Evolutionary conservation across 2,113 vertebrate genomes (phyloP).

Genomic region (Reinhardtius hippoglossoides): DNA sequence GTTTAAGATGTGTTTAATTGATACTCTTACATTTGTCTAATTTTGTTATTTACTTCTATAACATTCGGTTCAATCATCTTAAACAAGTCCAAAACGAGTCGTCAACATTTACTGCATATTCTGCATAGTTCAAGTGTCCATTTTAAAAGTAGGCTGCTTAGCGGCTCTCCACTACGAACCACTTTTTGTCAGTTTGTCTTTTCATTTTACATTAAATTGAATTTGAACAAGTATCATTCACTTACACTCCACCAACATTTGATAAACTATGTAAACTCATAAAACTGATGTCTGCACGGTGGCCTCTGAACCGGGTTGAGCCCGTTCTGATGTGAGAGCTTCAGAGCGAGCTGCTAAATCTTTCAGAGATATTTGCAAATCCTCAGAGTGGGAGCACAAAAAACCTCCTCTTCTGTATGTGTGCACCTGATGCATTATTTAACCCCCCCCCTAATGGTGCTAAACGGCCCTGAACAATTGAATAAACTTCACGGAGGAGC

Average conservation of each 20-base stretch:
- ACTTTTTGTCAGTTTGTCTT: not conserved
- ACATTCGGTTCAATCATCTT: no score
- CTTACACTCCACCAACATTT: not conserved
- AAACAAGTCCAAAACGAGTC: no score
- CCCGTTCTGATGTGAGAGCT: conserved; percentile 35
- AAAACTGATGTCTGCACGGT: not conserved
- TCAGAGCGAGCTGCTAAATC: conserved; percentile 38
- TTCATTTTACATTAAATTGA: not conserved
- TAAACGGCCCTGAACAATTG: conserved; percentile 54
- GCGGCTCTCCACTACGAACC: no score
- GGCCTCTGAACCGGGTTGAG: conserved; percentile 1
- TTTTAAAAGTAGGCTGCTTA: no score
- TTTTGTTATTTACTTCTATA: no score
- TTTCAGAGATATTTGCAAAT: conserved; percentile 59
- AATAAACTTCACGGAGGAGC: conserved; percentile 64
- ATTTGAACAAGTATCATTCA: not conserved
- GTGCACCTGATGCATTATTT: conserved; percentile 72
- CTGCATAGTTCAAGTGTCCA: no score
- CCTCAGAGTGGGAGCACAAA: conserved; percentile 40
- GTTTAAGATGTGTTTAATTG: no score
- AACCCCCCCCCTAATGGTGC: conserved; percentile 67
- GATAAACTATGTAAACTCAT: conserved; percentile 1
- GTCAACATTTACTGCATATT: no score
- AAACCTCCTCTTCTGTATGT: conserved; percentile 48
- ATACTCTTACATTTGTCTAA: no score